Conservation (phyloP, 2,888 invertebrate species). For the Phortica okadai region DNA sequence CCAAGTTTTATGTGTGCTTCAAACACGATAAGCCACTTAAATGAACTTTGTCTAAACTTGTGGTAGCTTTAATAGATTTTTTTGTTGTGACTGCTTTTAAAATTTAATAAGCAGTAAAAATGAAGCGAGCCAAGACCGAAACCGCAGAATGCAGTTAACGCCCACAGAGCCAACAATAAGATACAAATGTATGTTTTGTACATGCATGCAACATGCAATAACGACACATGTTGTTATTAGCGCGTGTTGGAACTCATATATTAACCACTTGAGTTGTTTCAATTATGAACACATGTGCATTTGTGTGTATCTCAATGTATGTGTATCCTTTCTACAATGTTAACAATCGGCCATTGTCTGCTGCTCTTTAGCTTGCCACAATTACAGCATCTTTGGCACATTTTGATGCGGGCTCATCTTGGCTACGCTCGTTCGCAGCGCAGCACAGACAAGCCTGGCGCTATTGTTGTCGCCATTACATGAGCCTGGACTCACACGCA, state of each 20-base stretch:
- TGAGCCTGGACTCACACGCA: conserved; percentile 1
- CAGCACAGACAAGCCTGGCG: conserved; percentile 23
- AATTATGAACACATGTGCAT: conserved; percentile 23
- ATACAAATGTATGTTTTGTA: neutral
- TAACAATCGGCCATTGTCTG: conserved; percentile 31
- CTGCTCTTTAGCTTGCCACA: conserved; percentile 18
- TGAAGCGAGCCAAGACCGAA: neutral
- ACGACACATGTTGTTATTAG: conserved; percentile 62
- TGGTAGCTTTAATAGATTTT: neutral
- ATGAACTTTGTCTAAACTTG: neutral
- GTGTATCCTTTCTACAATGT: conserved; percentile 15
- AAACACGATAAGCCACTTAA: conserved; percentile 28
- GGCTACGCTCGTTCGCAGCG: neutral
- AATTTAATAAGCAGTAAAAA: conserved; percentile 31
- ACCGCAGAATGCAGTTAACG: conserved; percentile 15
- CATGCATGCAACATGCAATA: conserved; percentile 1
- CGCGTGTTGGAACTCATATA: conserved; percentile 51
- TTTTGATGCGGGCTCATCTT: conserved; percentile 34
- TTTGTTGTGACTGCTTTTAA: neutral
- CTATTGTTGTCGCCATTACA: conserved; percentile 39
- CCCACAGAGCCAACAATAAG: neutral
- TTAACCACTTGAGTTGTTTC: conserved; percentile 11
- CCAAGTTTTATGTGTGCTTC: conserved; percentile 23
- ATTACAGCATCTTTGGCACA: conserved; percentile 46
- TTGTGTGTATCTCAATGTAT: neutral